Conservation (phyloP, 2,888 invertebrate species). For the Coecobrya sp. region DNA sequence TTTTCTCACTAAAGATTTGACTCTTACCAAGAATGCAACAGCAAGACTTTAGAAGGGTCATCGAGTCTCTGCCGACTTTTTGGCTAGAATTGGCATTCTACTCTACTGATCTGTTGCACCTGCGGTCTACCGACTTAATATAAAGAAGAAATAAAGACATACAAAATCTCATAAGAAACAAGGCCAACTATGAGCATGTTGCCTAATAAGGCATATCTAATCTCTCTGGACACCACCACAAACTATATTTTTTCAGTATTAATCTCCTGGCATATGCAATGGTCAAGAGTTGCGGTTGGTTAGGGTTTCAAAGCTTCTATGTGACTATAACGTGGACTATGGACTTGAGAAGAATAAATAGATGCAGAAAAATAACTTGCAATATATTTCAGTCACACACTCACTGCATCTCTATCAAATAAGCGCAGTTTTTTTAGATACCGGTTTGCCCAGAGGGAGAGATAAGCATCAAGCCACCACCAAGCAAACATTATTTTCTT, state of each 20-base stretch:
- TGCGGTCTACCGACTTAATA: not conserved
- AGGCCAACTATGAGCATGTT: conserved; percentile 14
- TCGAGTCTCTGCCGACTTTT: not conserved
- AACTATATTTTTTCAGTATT: not conserved
- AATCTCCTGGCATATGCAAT: no score
- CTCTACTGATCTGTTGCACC: not conserved
- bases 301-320: not conserved
- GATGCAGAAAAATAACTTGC: no score
- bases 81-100: not conserved
- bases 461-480: not conserved
- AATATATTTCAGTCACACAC: no score
- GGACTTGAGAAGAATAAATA: no score
- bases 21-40: not conserved
- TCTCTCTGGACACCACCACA: conserved; percentile 7
- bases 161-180: conserved; percentile 22
- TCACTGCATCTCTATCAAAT: no score
- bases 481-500: not conserved
- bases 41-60: conserved; percentile 25
- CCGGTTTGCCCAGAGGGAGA: not conserved
- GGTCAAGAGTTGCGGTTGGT: not conserved
- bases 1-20: no score
- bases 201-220: conserved; percentile 45
- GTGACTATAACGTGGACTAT: no score
- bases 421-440: not conserved
- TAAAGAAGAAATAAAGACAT: not conserved